Percentiles rank a stretch among this genome's conserved stretches.
phyloP scores from a whole-genome alignment of 2,797 vertebrate species.

The Harpagifer antarcticus region DNA sequence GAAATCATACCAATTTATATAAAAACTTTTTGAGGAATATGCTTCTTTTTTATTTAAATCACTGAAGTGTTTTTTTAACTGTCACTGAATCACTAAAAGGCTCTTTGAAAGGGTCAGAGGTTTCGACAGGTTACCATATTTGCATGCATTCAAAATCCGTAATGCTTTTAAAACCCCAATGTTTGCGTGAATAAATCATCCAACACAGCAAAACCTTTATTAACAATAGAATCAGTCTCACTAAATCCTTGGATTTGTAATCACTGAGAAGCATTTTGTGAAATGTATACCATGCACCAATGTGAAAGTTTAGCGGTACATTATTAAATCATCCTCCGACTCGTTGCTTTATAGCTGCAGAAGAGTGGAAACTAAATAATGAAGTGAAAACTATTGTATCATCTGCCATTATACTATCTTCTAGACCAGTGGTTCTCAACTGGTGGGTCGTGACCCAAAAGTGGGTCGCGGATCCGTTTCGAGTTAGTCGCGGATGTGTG shows the following conservation, averaged over 20 bases:
- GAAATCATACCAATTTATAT: not conserved
- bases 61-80: constrained; percentile 7
- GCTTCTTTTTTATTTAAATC: not conserved
- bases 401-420: not conserved
- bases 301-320: not conserved
- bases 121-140: constrained; percentile 21
- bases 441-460: no score
- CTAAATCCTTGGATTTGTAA: not conserved
- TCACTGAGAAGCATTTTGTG: not conserved
- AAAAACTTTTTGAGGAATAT: constrained; percentile 2
- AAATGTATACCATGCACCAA: not conserved
- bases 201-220: constrained; percentile 1
- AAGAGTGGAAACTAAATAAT: no score
- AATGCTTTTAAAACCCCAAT: constrained; percentile 22
- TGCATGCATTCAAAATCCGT: not conserved
- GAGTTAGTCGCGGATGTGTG: no score
- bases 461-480: no score
- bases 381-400: not conserved
- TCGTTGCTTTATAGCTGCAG: not conserved
- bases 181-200: constrained; percentile 21
- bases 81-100: constrained; percentile 6
- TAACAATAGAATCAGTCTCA: not conserved
- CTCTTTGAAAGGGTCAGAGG: constrained; percentile 12
- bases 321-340: not conserved
- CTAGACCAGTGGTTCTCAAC: not conserved